Evolutionary conservation across 2,113 vertebrate species (phyloP), one percentile per base, ranked within the genome.

Genomic region (Calyptomena viridis): DNA sequence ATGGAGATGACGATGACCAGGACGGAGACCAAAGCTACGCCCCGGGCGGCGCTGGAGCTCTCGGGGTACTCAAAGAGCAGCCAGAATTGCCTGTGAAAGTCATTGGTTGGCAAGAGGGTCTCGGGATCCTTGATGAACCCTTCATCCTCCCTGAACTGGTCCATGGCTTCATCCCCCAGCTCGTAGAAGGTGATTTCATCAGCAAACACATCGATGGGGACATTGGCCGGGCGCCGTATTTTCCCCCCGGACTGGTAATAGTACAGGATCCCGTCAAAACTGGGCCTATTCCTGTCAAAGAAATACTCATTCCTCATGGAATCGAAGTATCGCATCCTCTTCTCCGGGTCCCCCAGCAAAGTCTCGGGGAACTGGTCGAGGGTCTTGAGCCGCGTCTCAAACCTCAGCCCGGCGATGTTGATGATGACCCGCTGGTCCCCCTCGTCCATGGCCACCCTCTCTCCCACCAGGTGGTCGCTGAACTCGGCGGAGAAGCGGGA

Each of bases 241-340:
- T 99, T 99, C 28, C 99, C 99, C 4, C 99, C 99, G 0, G 99
- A 99, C 56, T 99, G 99, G 83, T 99, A 99, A 90, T 99, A 99
- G 93, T 99, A 99, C 25, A 99, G 97, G 89, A 99, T 99, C 24
- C 99, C 99, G 59, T 99, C 99, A 93, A 99, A 99, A 96, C 99
- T 99, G 31, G 99, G 99, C 74, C 99, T 97, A 95, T 99, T 99
- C 71, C 99, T 97, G 68, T 99, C 99, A 63, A 99, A 99, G 96
- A 99, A 99, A 82, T 99, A 99, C 18, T 99, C 99, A 1, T 99
- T 99, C 91, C 99, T 99, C 99, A 99, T 99, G 58, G 99, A 99
- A 96, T 99, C 99, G n/a, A 99, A 99, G 97, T 99, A 99, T 16
- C 98, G 97, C 98, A 99, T 98, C 96, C 99, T 98, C 97, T 99